A percentile compares a stretch with the other conserved stretches of the same genome.
phyloP scores from a whole-genome alignment of 2,113 vertebrate species.

The Calyptomena viridis region DNA sequence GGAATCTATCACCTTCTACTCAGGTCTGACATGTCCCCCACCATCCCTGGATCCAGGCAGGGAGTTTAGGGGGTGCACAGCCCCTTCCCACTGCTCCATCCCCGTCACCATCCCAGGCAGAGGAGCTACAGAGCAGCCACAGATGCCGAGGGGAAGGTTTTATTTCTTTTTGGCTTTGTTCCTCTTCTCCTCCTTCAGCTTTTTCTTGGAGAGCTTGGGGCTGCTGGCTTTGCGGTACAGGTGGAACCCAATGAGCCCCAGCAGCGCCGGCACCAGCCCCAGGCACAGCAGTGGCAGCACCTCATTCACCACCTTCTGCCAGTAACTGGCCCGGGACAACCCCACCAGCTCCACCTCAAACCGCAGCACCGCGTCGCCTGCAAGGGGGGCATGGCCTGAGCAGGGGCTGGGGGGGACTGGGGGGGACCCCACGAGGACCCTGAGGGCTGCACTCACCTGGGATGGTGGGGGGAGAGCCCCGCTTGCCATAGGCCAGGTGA shows the following conservation, averaged over 20 bases:
- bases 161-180: conserved; percentile 88
- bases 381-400: not conserved
- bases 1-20: too few species aligned
- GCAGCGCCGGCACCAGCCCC: conserved; percentile 85
- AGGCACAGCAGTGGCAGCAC: conserved; percentile 86
- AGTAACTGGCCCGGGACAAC: conserved; percentile 81
- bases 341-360: conserved; percentile 93
- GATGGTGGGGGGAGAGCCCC: conserved; percentile 90
- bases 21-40: too few species aligned
- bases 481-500: conserved; percentile 93
- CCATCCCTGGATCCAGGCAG: not conserved
- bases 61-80: not conserved
- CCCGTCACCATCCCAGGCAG: not conserved
- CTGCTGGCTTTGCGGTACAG: conserved; percentile 87
- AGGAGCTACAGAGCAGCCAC: not conserved
- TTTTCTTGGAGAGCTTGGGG: conserved; percentile 87
- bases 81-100: not conserved
- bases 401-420: rapidly evolving
- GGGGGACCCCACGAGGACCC: not conserved
- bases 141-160: not conserved
- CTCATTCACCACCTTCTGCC: conserved; percentile 88
- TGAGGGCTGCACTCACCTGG: conserved; percentile 79
- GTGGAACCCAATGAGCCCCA: conserved; percentile 90
- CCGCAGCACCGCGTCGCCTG: conserved; percentile 86
- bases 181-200: conserved; percentile 92